Evolutionary conservation across 2,113 vertebrate genomes (phyloP), one percentile per base, ranked within the genome.

Genomic region (Thymallus thymallus): DNA sequence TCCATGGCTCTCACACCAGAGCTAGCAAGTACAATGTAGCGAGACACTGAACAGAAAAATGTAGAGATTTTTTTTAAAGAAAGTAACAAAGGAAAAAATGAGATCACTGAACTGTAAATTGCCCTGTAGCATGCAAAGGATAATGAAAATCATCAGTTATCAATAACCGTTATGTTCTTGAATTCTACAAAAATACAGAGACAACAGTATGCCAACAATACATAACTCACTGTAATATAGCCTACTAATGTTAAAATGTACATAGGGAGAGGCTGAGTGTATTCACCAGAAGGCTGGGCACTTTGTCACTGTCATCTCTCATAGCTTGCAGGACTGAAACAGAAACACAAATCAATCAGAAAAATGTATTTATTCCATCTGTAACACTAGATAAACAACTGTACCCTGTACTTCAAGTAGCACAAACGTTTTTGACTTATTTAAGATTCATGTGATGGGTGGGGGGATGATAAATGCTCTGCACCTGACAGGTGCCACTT

Each of bases 261-360:
- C 35, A 41, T 16, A 51, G 9, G 0, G 64, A 5, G 10, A 62
- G 48, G 22, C 22, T 45, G 16, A 7, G 6, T n/a, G 20, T 14
- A 26, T 76, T 86, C 86, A 99, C 98, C 83, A 99, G 90, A 81
- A 99, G 95, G 76, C 94, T 92, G 72, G 97, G 97, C 77, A 99
- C 98, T 88, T 96, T 99, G 76, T 98, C 97, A 0, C 95, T 97
- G 78, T 98, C 95, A 0, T 98, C 98, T 76, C 94, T 96, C 96
- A 99, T 98, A 48, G 97, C 98, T 82, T 90, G 89, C 22, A 99
- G 94, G 88, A 99, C 96, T 98, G 26, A 29, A 88, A 75, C 14
- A 23, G 61, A 81, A 62, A 63, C 41, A 76, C 55, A 69, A 67
- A 41, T 30, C 29, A 29, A 58, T 16, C 56, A 55, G 9, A 41